Percentiles rank a stretch among this genome's conserved stretches.
These are phyloP conservation scores for Ischnus inquisitorius DNA, from an alignment of 2,888 invertebrate species.

Conservation along the genomic window DNA sequence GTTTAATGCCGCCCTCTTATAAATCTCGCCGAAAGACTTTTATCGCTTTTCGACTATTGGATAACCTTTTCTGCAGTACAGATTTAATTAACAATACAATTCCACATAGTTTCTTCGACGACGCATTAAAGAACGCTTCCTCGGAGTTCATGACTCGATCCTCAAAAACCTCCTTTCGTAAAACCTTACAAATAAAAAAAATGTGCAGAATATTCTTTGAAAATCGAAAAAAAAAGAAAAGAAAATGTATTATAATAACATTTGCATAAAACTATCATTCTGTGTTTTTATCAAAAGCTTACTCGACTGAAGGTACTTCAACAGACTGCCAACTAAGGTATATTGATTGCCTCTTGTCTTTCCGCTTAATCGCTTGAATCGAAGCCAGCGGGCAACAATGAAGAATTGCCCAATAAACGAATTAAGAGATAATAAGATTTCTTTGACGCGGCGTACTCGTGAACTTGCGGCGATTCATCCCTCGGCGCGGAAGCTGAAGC, in stretches of 20 bases:
- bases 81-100: background rate
- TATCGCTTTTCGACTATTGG: background rate
- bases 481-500: background rate
- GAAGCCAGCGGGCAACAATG: slow-evolving; percentile 21
- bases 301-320: background rate
- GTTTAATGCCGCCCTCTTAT: slow-evolving; percentile 49
- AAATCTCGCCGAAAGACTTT: background rate
- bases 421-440: slow-evolving; percentile 46
- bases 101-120: too few species aligned
- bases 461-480: slow-evolving; percentile 20
- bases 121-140: too few species aligned
- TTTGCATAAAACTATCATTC: too few species aligned
- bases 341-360: slow-evolving; percentile 15
- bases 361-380: slow-evolving; percentile 33
- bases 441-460: slow-evolving; percentile 25
- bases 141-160: background rate
- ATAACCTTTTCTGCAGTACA: background rate
- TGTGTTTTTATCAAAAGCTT: background rate
- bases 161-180: slow-evolving; percentile 5
- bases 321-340: slow-evolving; percentile 10
- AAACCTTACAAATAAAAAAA: background rate
- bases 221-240: background rate
- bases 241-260: too few species aligned
- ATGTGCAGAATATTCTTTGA: background rate
- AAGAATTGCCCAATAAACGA: slow-evolving; percentile 19